phyloP scores from a whole-genome alignment of 2,113 vertebrate species.

The Toxotes jaculatrix region DNA sequence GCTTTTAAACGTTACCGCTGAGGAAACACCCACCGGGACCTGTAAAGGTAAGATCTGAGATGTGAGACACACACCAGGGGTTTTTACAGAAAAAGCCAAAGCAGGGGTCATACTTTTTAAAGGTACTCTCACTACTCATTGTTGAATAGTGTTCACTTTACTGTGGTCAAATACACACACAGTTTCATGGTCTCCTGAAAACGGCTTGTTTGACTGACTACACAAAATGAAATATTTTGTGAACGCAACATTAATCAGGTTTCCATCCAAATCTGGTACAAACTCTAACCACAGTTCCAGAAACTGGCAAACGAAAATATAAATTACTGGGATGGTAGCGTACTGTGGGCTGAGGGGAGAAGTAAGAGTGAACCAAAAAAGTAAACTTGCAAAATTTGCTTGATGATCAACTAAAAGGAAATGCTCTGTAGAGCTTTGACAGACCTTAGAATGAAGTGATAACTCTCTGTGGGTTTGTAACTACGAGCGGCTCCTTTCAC shows the following conservation, averaged over 20 bases:
- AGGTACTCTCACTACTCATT: background rate
- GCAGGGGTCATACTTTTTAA: conserved; percentile 12
- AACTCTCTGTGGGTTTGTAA: background rate
- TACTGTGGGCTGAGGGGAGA: no score
- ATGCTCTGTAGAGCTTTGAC: no score
- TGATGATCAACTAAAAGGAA: no score
- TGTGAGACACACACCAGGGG: conserved; percentile 25
- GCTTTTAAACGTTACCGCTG: conserved; percentile 48
- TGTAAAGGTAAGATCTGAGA: conserved; percentile 24
- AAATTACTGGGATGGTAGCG: background rate
- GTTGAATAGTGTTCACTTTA: background rate
- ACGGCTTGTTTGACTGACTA: background rate
- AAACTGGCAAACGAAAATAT: background rate
- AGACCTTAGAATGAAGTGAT: background rate
- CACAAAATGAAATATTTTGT: background rate
- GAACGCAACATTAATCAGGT: background rate
- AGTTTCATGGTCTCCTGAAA: no score
- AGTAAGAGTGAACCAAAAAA: no score
- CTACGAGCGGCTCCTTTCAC: background rate
- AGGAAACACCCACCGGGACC: conserved; percentile 51
- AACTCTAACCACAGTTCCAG: background rate
- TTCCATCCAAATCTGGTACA: no score
- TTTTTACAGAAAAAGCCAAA: conserved; percentile 16
- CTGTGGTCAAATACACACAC: background rate
- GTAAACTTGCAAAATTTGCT: no score